These are phyloP conservation scores for Enteromius treurensis DNA, from an alignment of 2,797 vertebrate species.

Conservation along the genomic window DNA sequence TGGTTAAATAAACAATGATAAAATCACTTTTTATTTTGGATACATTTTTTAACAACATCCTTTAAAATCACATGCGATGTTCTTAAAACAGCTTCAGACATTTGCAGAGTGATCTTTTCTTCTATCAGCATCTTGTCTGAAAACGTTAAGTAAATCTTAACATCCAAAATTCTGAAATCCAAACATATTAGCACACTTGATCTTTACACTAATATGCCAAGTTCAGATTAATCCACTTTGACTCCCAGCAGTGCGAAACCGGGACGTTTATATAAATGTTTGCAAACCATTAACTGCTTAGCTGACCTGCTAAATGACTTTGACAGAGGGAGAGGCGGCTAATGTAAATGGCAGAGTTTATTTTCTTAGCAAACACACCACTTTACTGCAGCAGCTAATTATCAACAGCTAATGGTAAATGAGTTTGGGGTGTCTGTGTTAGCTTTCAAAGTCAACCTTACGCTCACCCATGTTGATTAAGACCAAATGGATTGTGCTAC, in stretches of 20 bases:
- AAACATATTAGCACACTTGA: conserved; percentile 6
- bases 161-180: background rate
- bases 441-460: conserved; percentile 36
- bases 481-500: conserved; percentile 35
- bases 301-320: conserved; percentile 54
- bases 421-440: conserved; percentile 42
- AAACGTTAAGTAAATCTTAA: background rate
- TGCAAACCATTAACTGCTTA: conserved; percentile 57
- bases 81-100: background rate
- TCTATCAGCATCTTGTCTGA: background rate
- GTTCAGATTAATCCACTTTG: conserved; percentile 44
- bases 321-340: conserved; percentile 45
- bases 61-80: background rate
- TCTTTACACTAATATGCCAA: conserved; percentile 17
- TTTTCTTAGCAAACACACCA: conserved; percentile 50
- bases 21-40: background rate
- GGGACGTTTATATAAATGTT: conserved; percentile 44
- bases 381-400: conserved; percentile 50
- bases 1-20: background rate
- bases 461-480: conserved; percentile 29
- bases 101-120: background rate
- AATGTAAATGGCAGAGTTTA: conserved; percentile 53
- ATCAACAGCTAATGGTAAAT: conserved; percentile 36
- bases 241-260: conserved; percentile 20
- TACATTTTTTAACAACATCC: background rate